A percentile compares a stretch with the other conserved stretches of the same genome.
These are phyloP conservation scores for Thereva unica DNA, from an alignment of 2,888 invertebrate genomes.

Conservation along the genomic window DNA sequence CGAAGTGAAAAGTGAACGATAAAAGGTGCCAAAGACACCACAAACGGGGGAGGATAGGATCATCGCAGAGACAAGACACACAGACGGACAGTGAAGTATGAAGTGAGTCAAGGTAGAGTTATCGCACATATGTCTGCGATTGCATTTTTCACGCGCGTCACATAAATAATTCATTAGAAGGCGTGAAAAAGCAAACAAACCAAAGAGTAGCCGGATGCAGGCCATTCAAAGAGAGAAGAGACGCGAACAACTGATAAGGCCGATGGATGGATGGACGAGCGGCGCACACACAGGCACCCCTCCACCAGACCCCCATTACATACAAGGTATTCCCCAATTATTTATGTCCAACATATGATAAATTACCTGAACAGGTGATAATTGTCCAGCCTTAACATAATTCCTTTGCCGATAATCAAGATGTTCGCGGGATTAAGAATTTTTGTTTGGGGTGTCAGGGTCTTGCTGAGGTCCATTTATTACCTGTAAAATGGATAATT, in stretches of 20 bases:
- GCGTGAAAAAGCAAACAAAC: conserved; percentile 32
- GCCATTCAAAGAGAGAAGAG: conserved; percentile 17
- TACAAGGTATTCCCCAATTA: not conserved
- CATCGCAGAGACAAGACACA: not conserved
- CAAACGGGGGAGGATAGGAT: not conserved
- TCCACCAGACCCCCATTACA: not conserved
- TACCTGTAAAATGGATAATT: conserved; percentile 23
- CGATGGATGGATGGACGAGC: conserved; percentile 1
- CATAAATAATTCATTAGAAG: conserved; percentile 34
- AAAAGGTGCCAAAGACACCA: not conserved
- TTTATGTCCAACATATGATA: conserved; percentile 30
- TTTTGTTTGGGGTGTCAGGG: conserved; percentile 28
- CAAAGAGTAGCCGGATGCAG: not conserved
- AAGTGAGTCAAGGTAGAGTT: conserved; percentile 23
- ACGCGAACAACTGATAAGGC: conserved; percentile 22
- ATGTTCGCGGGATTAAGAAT: conserved; percentile 34
- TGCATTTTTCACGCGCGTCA: conserved; percentile 14
- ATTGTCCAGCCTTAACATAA: conserved; percentile 25
- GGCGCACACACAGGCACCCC: conserved; percentile 5
- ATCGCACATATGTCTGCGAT: conserved; percentile 22
- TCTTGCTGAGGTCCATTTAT: conserved; percentile 30
- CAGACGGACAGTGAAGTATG: conserved; percentile 14
- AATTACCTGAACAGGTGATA: conserved; percentile 32
- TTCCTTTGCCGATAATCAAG: conserved; percentile 23
- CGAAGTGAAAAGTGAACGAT: conserved; percentile 12